These are phyloP conservation scores for Oreohelix idahoensis DNA, from an alignment of 1,140 invertebrate genomes.

Conservation along the genomic window DNA sequence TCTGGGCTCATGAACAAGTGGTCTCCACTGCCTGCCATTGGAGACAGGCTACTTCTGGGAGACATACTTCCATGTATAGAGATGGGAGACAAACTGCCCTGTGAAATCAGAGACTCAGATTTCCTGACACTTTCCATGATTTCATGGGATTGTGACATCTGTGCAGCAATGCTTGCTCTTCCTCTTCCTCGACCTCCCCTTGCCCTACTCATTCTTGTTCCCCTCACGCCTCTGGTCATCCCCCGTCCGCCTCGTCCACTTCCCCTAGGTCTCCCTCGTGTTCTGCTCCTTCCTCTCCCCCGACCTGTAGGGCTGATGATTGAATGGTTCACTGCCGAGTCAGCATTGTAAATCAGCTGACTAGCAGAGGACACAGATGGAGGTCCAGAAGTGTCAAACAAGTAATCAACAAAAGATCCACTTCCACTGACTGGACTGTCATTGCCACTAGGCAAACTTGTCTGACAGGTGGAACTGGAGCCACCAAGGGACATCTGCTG, in stretches of 20 bases:
- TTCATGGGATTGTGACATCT: conserved; percentile 5
- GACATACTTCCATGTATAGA: conserved; percentile 19
- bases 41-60: conserved; percentile 4
- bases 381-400: conserved; percentile 28
- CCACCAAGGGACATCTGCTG: not conserved
- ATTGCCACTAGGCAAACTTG: not conserved
- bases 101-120: not conserved
- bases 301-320: conserved; percentile 2
- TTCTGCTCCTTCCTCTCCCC: conserved; percentile 27
- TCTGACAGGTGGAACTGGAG: not conserved
- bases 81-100: conserved; percentile 5
- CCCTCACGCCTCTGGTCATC: conserved; percentile 10
- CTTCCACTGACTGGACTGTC: not conserved
- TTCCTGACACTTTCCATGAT: not conserved
- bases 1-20: conserved; percentile 13
- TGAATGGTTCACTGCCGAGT: not conserved
- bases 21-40: not conserved
- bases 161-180: not conserved
- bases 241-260: conserved; percentile 34
- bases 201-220: conserved; percentile 12
- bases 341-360: not conserved
- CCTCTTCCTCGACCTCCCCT: conserved; percentile 21
- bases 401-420: conserved; percentile 31
- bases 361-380: conserved; percentile 20
- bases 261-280: conserved; percentile 34